These are phyloP conservation scores for Melipona quadrifasciata DNA, from an alignment of 1,140 invertebrate species.

Conservation along the genomic window DNA sequence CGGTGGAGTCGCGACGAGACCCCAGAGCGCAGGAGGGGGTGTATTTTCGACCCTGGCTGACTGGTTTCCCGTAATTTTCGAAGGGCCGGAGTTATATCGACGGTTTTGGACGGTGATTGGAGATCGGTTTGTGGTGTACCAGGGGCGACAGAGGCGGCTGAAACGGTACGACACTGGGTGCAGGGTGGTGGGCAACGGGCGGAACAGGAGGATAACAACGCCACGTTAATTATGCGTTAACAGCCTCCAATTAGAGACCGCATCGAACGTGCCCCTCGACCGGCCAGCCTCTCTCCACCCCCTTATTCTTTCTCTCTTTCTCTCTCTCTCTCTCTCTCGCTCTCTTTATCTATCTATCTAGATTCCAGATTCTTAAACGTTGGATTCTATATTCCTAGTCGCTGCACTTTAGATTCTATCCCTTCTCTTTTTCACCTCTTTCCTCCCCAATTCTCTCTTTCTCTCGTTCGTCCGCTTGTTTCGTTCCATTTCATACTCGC, in stretches of 20 bases:
- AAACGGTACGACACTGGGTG: slow-evolving; percentile 22
- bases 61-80: slow-evolving; percentile 67
- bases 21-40: background rate
- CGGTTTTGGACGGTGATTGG: slow-evolving; percentile 60
- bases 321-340: background rate
- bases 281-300: background rate
- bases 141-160: slow-evolving; percentile 33
- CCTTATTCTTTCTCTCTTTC: background rate
- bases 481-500: slow-evolving; percentile 46
- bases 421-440: too few species aligned
- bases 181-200: slow-evolving; percentile 33
- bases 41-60: slow-evolving; percentile 57
- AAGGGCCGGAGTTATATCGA: slow-evolving; percentile 54
- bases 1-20: background rate
- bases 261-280: slow-evolving; percentile 55
- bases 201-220: slow-evolving; percentile 70
- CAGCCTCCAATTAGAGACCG: slow-evolving; percentile 70
- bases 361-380: too few species aligned
- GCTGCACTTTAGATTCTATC: too few species aligned
- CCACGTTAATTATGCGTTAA: slow-evolving; percentile 73
- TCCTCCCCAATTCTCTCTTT: too few species aligned
- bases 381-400: too few species aligned
- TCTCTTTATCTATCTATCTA: background rate
- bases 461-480: slow-evolving; percentile 8
- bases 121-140: slow-evolving; percentile 49